Evolutionary conservation across 2,888 invertebrate genomes (phyloP).

Genomic region (Trachelus tabidus): DNA sequence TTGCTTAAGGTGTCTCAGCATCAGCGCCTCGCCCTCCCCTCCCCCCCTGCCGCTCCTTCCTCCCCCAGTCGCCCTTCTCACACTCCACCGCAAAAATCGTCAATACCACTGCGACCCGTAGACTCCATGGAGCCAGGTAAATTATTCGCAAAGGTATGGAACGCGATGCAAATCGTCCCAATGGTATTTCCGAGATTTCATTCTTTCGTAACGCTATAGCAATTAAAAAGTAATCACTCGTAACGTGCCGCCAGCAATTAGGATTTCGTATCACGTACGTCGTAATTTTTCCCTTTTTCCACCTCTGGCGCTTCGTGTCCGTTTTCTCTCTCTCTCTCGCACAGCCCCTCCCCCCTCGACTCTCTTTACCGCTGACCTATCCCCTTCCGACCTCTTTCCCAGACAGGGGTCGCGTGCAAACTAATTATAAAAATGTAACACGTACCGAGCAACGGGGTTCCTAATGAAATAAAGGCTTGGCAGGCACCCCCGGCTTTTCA

Average conservation of each 20-base stretch:
- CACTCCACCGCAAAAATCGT: too few relatives aligned
- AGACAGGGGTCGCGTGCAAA: constrained; percentile 38
- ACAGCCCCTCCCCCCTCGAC: neutral
- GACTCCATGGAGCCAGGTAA: too few relatives aligned
- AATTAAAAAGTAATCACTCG: constrained; percentile 61
- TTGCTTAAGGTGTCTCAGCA: too few relatives aligned
- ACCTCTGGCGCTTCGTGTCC: constrained; percentile 10
- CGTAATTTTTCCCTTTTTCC: constrained; percentile 36
- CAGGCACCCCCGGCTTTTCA: constrained; percentile 14
- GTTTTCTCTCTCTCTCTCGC: constrained; percentile 3
- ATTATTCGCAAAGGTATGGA: too few relatives aligned
- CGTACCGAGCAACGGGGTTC: constrained; percentile 28
- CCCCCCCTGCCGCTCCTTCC: accelerated
- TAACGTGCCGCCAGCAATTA: constrained; percentile 54
- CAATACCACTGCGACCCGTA: too few relatives aligned
- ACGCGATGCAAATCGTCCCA: too few relatives aligned
- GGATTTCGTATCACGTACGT: constrained; percentile 47
- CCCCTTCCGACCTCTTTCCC: constrained; percentile 22
- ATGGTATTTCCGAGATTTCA: constrained; percentile 26
- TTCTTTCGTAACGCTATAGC: constrained; percentile 46
- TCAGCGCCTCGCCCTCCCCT: too few relatives aligned
- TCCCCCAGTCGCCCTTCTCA: too few relatives aligned
- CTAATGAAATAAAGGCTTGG: constrained; percentile 40
- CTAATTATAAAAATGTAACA: constrained; percentile 58
- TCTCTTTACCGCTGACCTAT: constrained; percentile 13